A percentile compares a stretch with the other conserved stretches of the same genome.
Evolutionary conservation across 37 sponge, comb jelly and placozoan genomes (phyloP).

Genomic region (Petrosia ficiformis): DNA sequence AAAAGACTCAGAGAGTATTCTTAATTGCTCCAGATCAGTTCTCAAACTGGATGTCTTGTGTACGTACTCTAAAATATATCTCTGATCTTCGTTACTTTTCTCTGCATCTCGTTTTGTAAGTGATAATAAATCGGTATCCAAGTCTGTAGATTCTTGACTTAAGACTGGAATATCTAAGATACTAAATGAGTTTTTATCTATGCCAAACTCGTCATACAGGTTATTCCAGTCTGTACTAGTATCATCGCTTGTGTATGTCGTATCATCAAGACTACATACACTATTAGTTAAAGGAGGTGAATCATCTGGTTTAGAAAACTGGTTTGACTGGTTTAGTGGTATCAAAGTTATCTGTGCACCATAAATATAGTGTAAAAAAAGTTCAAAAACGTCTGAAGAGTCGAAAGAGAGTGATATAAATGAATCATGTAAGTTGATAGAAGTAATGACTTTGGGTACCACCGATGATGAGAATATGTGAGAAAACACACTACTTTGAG

Average conservation of each 20-base stretch:
- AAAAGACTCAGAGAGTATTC: too few species aligned
- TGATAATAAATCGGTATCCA: too few species aligned
- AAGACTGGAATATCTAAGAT: background rate
- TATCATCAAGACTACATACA: background rate
- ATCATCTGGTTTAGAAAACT: background rate
- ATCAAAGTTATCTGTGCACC: conserved; percentile 9
- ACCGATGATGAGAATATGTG: background rate
- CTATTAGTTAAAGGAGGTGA: conserved; percentile 1
- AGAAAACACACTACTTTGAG: background rate
- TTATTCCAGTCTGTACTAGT: conserved; percentile 33
- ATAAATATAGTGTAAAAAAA: conserved; percentile 42
- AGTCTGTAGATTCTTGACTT: too few species aligned
- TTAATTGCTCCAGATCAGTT: too few species aligned
- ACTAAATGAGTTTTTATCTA: background rate
- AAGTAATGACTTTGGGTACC: background rate
- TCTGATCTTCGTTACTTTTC: too few species aligned
- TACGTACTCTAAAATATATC: too few species aligned
- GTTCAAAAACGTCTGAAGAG: conserved; percentile 4
- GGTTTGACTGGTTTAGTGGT: background rate
- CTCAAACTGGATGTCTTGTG: too few species aligned
- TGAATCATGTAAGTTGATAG: background rate
- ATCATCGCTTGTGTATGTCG: conserved; percentile 26
- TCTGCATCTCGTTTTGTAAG: too few species aligned
- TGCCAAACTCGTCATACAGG: conserved; percentile 33
- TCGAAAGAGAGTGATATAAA: too few species aligned